Conservation (phyloP, 2,888 invertebrate species). For the Buathra laborator region DNA sequence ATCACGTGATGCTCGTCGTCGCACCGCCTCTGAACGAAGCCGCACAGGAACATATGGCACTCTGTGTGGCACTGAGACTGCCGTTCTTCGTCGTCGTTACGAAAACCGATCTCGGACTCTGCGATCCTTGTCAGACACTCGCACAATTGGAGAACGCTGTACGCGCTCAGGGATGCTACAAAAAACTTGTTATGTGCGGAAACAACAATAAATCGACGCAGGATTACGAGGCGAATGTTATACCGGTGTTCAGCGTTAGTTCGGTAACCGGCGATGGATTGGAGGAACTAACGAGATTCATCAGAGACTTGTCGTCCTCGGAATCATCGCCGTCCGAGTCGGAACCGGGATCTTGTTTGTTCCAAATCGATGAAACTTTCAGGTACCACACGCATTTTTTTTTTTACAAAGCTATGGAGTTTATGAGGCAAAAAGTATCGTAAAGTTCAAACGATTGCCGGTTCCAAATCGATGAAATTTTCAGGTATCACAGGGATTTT, state of each 20-base stretch:
- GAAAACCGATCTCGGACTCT: constrained; percentile 94
- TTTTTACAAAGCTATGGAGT: not conserved
- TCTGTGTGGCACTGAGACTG: constrained; percentile 92
- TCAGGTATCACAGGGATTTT: constrained; percentile 83
- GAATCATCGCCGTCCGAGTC: constrained; percentile 77
- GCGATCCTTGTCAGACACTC: constrained; percentile 79
- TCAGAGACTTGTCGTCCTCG: constrained; percentile 90
- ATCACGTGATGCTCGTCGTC: constrained; percentile 94
- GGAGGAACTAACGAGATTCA: constrained; percentile 93
- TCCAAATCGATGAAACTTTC: constrained; percentile 98
- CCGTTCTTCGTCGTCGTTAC: constrained; percentile 98
- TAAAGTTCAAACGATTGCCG: constrained; percentile 71
- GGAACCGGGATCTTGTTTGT: constrained; percentile 86
- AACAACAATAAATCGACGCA: constrained; percentile 71
- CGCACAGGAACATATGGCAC: constrained; percentile 94
- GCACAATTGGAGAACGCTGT: constrained; percentile 79
- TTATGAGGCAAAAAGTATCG: no score
- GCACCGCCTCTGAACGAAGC: constrained; percentile 83
- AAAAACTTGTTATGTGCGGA: constrained; percentile 78
- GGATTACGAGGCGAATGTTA: constrained; percentile 84
- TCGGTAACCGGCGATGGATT: constrained; percentile 95
- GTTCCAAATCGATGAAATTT: constrained; percentile 98
- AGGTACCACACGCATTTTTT: constrained; percentile 73
- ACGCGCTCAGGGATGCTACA: constrained; percentile 80
- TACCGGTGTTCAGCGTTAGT: constrained; percentile 95